Conservation (phyloP, 2,797 vertebrate genomes). For the Melanotaenia boesemani region DNA sequence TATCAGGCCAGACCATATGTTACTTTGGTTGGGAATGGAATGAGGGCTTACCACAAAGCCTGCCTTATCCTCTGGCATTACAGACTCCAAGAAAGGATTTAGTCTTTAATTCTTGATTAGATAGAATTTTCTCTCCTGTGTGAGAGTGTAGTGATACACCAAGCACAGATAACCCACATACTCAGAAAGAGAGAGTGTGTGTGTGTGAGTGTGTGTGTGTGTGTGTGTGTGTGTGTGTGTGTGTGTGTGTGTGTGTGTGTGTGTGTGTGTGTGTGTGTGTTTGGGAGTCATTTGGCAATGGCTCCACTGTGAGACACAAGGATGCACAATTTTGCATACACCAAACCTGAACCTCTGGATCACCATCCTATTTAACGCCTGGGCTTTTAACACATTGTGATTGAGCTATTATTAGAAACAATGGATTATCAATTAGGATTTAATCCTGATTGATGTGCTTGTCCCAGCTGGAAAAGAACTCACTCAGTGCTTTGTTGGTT, state of each 20-base stretch:
- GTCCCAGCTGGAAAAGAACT: slow-evolving; percentile 59
- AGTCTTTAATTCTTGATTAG: slow-evolving; percentile 88
- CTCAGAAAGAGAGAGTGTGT: slow-evolving; percentile 31
- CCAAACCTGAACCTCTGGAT: slow-evolving; percentile 23
- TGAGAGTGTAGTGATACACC: slow-evolving; percentile 68
- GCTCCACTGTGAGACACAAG: slow-evolving; percentile 17
- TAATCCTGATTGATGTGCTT: slow-evolving; percentile 75
- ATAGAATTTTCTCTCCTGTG: slow-evolving; percentile 82
- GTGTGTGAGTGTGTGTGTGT: no score
- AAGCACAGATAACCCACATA: slow-evolving; percentile 70
- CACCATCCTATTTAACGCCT: slow-evolving; percentile 58
- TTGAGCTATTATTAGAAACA: slow-evolving; percentile 76
- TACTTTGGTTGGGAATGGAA: slow-evolving; percentile 76
- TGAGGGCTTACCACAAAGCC: slow-evolving; percentile 83
- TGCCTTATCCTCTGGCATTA: slow-evolving; percentile 86
- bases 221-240: no score
- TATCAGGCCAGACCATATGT: slow-evolving; percentile 83
- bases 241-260: background rate
- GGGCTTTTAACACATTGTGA: slow-evolving; percentile 75
- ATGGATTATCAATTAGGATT: slow-evolving; percentile 81
- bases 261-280: slow-evolving; percentile 27
- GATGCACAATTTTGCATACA: background rate
- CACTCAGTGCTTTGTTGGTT: slow-evolving; percentile 31
- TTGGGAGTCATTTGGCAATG: slow-evolving; percentile 37
- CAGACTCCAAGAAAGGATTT: slow-evolving; percentile 88